Conservation (phyloP, 2,888 invertebrate genomes). For the Euproctis similis region DNA sequence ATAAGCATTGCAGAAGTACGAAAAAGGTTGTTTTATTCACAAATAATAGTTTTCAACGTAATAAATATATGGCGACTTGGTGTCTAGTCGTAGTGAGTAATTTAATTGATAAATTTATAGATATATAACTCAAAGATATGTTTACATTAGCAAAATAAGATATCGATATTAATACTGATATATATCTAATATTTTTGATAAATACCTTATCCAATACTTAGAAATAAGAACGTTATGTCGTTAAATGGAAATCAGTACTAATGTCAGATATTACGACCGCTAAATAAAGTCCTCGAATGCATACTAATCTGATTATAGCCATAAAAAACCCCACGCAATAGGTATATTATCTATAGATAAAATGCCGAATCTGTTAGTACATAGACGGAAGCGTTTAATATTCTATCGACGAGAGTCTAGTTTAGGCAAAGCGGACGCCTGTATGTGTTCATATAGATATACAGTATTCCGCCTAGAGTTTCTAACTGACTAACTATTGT, state of each 20-base stretch:
- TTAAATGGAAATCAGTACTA: too few relatives aligned
- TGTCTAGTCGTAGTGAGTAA: slow-evolving; percentile 9
- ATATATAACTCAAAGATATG: slow-evolving; percentile 10
- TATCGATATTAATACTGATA: slow-evolving; percentile 1
- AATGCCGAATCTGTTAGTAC: slow-evolving; percentile 12
- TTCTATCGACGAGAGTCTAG: slow-evolving; percentile 28
- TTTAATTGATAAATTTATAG: slow-evolving; percentile 8
- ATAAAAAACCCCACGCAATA: slow-evolving; percentile 2
- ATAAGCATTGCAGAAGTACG: neutral
- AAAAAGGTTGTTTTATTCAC: slow-evolving; percentile 2
- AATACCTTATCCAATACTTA: neutral
- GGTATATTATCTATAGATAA: slow-evolving; percentile 4
- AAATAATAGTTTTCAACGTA: slow-evolving; percentile 1
- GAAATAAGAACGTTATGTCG: slow-evolving; percentile 2
- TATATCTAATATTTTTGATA: neutral
- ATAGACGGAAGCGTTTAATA: slow-evolving; percentile 31
- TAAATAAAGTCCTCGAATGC: slow-evolving; percentile 2
- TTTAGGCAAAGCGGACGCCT: slow-evolving; percentile 40
- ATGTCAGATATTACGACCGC: too few relatives aligned
- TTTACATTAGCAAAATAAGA: slow-evolving; percentile 18
- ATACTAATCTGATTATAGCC: slow-evolving; percentile 3
- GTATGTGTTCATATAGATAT: slow-evolving; percentile 10
- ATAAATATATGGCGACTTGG: slow-evolving; percentile 7
- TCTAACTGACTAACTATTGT: slow-evolving; percentile 5
- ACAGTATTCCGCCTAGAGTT: slow-evolving; percentile 19